phyloP scores from a whole-genome alignment of 2,797 vertebrate genomes.

The Chaetophractus vellerosus region DNA sequence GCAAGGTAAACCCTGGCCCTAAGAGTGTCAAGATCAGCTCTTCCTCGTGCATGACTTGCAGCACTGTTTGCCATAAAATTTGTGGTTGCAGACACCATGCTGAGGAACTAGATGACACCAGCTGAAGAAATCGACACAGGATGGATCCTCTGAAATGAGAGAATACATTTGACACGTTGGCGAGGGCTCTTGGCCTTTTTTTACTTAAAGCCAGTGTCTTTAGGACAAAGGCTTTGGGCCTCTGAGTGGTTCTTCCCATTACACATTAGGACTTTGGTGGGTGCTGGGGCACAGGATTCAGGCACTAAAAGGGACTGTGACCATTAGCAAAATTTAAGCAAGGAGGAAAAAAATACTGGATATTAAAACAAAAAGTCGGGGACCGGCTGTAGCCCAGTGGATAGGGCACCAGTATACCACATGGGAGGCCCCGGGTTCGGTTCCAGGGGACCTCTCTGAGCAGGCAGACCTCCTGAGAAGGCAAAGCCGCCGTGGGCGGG shows the following conservation, averaged over 20 bases:
- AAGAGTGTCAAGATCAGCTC: slow-evolving; percentile 86
- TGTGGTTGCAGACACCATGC: slow-evolving; percentile 97
- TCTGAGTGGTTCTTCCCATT: background rate
- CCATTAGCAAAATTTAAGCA: background rate
- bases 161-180: slow-evolving; percentile 40
- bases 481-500: too few relatives aligned
- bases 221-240: background rate
- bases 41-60: slow-evolving; percentile 96
- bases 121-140: slow-evolving; percentile 95
- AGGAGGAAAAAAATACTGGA: too few relatives aligned
- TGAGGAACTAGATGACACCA: slow-evolving; percentile 98
- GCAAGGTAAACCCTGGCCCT: slow-evolving; percentile 57
- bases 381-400: too few relatives aligned
- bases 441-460: too few relatives aligned
- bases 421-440: too few relatives aligned
- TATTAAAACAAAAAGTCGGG: background rate
- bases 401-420: too few relatives aligned
- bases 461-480: too few relatives aligned
- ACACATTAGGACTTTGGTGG: background rate
- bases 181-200: background rate
- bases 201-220: background rate
- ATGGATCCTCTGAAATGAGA: slow-evolving; percentile 92
- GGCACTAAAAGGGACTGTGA: background rate
- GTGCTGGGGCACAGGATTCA: background rate
- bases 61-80: slow-evolving; percentile 98